These are phyloP conservation scores for Heterochromis multidens DNA, from an alignment of 2,113 vertebrate species.

Conservation along the genomic window DNA sequence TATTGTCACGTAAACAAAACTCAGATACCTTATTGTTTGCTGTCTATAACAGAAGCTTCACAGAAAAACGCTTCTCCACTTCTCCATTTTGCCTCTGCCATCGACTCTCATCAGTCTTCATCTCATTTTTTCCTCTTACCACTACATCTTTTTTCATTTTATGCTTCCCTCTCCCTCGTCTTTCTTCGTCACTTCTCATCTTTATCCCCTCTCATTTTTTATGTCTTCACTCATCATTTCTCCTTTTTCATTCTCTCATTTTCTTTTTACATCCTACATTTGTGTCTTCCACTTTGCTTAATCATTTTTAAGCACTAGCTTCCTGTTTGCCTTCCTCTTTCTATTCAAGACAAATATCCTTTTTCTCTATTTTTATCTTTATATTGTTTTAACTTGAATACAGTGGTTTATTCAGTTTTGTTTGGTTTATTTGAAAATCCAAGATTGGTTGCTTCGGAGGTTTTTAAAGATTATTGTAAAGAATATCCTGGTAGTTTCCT, in stretches of 20 bases:
- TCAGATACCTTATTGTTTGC: background rate
- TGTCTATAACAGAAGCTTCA: background rate
- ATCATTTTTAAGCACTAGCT: background rate
- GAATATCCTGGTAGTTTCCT: background rate
- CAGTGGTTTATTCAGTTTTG: background rate
- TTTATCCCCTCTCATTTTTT: background rate
- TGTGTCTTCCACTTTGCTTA: background rate
- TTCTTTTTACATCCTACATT: background rate
- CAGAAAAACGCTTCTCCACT: background rate
- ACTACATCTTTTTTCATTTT: background rate
- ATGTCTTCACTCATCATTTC: background rate
- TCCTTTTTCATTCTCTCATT: background rate
- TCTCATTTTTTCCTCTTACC: background rate
- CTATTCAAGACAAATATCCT: background rate
- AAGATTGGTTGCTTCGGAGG: background rate
- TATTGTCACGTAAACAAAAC: background rate
- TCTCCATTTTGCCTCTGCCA: background rate
- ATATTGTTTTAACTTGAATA: background rate
- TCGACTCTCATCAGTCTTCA: background rate
- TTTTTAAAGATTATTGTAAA: background rate
- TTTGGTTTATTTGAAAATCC: background rate
- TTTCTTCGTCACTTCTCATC: background rate
- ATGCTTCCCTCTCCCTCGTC: background rate
- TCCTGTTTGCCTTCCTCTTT: background rate
- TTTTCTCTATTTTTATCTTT: background rate